Evolutionary conservation across 2,888 invertebrate genomes (phyloP).

Genomic region (Flabesymbios commensalis): DNA sequence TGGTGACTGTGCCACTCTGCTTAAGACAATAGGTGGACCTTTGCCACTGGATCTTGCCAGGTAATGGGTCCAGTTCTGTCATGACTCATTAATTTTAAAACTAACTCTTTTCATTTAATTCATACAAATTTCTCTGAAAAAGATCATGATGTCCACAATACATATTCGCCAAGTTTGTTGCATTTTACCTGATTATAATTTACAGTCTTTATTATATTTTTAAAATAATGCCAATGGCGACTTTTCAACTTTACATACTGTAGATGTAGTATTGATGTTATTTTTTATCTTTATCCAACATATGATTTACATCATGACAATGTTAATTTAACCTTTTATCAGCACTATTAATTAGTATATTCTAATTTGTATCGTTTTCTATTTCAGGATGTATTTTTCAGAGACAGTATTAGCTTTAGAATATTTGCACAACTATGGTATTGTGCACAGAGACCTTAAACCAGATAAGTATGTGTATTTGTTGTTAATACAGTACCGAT

Average conservation of each 20-base stretch:
- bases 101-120: background rate
- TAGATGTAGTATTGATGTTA: background rate
- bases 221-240: background rate
- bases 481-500: too few relatives aligned
- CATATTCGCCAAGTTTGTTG: too few relatives aligned
- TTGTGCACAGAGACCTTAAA: conserved; percentile 97
- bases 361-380: conserved; percentile 1
- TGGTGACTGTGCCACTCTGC: conserved; percentile 95
- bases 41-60: conserved; percentile 93
- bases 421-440: conserved; percentile 97
- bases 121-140: too few relatives aligned
- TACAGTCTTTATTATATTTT: background rate
- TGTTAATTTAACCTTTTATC: background rate
- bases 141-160: background rate
- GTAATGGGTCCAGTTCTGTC: background rate
- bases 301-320: background rate
- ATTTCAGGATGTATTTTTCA: conserved; percentile 82
- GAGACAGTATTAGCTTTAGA: conserved; percentile 99
- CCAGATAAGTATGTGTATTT: conserved; percentile 94
- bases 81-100: background rate
- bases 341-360: background rate
- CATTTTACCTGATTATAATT: background rate
- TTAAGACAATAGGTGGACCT: conserved; percentile 86
- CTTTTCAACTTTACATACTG: background rate
- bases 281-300: background rate